Evolutionary conservation across 2,888 invertebrate genomes (phyloP).

Genomic region (Hydroisotoma schaefferi): DNA sequence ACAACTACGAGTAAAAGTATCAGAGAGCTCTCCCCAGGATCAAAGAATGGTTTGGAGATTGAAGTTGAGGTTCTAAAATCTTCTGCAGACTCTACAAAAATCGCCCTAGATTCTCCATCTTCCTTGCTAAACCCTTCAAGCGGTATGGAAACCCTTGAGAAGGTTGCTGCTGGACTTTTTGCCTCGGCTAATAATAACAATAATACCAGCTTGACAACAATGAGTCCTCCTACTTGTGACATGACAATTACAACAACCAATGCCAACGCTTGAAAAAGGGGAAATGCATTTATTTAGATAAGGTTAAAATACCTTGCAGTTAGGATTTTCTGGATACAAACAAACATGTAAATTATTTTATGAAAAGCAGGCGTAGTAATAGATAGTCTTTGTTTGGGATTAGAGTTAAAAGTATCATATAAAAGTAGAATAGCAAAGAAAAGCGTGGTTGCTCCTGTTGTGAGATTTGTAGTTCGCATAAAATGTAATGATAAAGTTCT

Average conservation of each 20-base stretch:
- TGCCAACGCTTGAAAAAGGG: too few relatives aligned
- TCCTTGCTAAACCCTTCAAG: background rate
- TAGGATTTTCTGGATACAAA: too few relatives aligned
- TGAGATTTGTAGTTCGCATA: too few relatives aligned
- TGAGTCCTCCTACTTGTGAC: slow-evolving; percentile 35
- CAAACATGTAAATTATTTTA: too few relatives aligned
- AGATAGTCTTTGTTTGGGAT: too few relatives aligned
- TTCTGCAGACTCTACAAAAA: background rate
- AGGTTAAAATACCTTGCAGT: too few relatives aligned
- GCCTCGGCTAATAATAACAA: slow-evolving; percentile 43
- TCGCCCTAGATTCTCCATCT: slow-evolving; percentile 1
- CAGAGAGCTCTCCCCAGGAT: background rate
- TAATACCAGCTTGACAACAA: slow-evolving; percentile 40
- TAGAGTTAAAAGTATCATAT: too few relatives aligned
- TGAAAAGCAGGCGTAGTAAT: too few relatives aligned
- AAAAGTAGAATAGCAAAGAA: too few relatives aligned
- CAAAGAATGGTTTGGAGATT: background rate
- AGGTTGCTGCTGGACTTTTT: slow-evolving; percentile 47
- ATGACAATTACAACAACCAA: slow-evolving; percentile 37
- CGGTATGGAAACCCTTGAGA: slow-evolving; percentile 43
- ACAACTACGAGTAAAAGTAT: slow-evolving; percentile 1
- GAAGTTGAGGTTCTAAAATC: background rate
- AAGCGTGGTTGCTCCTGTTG: too few relatives aligned
- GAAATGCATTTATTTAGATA: too few relatives aligned
- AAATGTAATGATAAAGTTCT: too few relatives aligned